A percentile compares a stretch with the other conserved stretches of the same genome.
Evolutionary conservation across 2,888 invertebrate genomes (phyloP).

Genomic region (Cylloceria caligata): DNA sequence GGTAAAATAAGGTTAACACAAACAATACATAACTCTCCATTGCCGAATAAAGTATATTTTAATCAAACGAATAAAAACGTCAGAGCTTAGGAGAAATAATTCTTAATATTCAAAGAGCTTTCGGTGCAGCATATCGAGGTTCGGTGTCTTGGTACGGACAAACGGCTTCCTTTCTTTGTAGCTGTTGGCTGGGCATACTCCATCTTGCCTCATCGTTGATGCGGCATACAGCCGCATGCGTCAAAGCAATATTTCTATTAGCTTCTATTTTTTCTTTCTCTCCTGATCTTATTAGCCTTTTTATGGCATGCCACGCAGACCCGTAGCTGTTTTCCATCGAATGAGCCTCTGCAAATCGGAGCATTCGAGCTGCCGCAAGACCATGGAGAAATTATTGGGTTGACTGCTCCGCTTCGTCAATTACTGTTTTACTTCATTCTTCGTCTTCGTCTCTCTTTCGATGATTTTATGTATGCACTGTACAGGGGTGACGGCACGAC

Average conservation of each 20-base stretch:
- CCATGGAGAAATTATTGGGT: slow-evolving; percentile 56
- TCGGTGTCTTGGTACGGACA: background rate
- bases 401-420: slow-evolving; percentile 33
- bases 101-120: slow-evolving; percentile 1
- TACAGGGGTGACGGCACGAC: slow-evolving; percentile 9
- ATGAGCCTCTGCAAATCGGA: slow-evolving; percentile 30
- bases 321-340: slow-evolving; percentile 27
- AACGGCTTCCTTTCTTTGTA: background rate
- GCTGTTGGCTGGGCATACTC: slow-evolving; percentile 64
- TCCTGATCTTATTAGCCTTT: background rate
- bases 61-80: no score
- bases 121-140: background rate
- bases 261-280: slow-evolving; percentile 13
- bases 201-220: slow-evolving; percentile 58
- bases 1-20: no score
- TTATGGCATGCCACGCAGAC: background rate
- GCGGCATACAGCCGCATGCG: slow-evolving; percentile 58
- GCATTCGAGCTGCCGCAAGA: slow-evolving; percentile 12
- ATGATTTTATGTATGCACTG: slow-evolving; percentile 25
- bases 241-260: slow-evolving; percentile 69
- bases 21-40: no score
- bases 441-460: slow-evolving; percentile 27
- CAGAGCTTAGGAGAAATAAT: background rate
- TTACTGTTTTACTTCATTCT: slow-evolving; percentile 33
- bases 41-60: no score